Percentiles rank a stretch among this genome's conserved stretches.
phyloP scores from a whole-genome alignment of 2,888 invertebrate genomes.

The Plutella xylostella region DNA sequence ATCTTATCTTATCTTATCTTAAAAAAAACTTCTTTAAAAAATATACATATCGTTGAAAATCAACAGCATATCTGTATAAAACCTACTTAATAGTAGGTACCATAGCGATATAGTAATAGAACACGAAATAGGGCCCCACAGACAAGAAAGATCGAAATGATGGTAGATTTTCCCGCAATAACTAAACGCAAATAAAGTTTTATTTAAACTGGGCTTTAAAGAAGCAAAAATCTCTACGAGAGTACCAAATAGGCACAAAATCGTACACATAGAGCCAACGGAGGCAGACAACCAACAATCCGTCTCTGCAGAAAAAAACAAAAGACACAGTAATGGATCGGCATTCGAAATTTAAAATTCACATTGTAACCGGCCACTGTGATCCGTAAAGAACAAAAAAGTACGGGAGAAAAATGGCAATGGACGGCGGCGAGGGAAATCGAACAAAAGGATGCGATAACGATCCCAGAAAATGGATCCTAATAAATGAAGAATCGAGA shows the following conservation, averaged over 20 bases:
- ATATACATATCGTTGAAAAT: too few relatives aligned
- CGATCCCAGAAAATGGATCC: conserved; percentile 20
- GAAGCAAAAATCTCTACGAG: neutral
- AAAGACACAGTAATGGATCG: conserved; percentile 1
- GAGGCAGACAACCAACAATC: neutral
- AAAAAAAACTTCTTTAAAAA: too few relatives aligned
- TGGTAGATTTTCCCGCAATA: neutral
- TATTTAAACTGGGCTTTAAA: neutral
- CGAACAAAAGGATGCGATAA: conserved; percentile 19
- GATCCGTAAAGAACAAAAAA: conserved; percentile 24
- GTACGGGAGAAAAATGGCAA: conserved; percentile 25
- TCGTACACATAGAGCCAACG: neutral
- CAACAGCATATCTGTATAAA: too few relatives aligned
- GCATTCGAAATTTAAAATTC: conserved; percentile 32
- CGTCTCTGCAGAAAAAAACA: too few relatives aligned
- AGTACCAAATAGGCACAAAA: neutral
- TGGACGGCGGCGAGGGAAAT: conserved; percentile 9
- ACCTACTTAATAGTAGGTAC: too few relatives aligned
- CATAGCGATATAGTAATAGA: too few relatives aligned
- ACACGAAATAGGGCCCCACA: too few relatives aligned
- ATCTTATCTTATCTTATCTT: too few relatives aligned
- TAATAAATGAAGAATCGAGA: conserved; percentile 2
- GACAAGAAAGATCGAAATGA: too few relatives aligned
- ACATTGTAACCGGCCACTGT: conserved; percentile 26
- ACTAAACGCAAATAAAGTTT: neutral